These are phyloP conservation scores for Dolomedes plantarius DNA, from an alignment of 2,888 invertebrate genomes.

Conservation along the genomic window DNA sequence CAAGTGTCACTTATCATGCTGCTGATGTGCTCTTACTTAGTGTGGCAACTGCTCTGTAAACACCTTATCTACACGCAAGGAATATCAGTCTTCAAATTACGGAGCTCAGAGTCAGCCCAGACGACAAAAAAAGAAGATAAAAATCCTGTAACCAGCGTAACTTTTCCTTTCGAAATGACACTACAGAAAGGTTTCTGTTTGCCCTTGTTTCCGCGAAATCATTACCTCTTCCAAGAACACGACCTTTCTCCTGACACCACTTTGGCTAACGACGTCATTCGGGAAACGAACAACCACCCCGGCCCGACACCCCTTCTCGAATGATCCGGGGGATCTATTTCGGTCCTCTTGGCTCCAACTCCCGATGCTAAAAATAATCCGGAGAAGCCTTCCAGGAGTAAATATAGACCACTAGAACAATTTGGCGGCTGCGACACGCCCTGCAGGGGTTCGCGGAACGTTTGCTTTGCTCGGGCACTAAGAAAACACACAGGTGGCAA, in stretches of 20 bases:
- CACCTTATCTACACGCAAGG: too few species aligned
- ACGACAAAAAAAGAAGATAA: too few species aligned
- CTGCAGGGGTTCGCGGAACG: background rate
- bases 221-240: constrained; percentile 2
- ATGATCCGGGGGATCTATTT: constrained; percentile 32
- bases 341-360: constrained; percentile 20
- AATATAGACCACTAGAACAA: constrained; percentile 32
- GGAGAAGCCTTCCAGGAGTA: constrained; percentile 26
- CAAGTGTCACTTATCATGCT: too few species aligned
- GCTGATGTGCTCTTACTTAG: too few species aligned
- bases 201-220: background rate
- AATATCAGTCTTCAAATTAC: too few species aligned
- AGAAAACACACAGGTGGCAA: background rate
- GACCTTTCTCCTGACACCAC: background rate
- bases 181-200: background rate
- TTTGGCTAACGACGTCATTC: constrained; percentile 31
- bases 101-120: too few species aligned
- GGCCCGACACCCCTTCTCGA: background rate
- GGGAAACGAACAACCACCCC: constrained; percentile 23
- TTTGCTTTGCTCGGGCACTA: too few species aligned
- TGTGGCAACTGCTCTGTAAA: too few species aligned
- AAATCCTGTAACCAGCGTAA: too few species aligned
- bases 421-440: constrained; percentile 32
- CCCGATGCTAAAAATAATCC: constrained; percentile 37
- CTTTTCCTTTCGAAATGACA: too few species aligned